A percentile compares a stretch with the other conserved stretches of the same genome.
Conservation (phyloP, 2,888 invertebrate species). For the Athalia rosae region DNA sequence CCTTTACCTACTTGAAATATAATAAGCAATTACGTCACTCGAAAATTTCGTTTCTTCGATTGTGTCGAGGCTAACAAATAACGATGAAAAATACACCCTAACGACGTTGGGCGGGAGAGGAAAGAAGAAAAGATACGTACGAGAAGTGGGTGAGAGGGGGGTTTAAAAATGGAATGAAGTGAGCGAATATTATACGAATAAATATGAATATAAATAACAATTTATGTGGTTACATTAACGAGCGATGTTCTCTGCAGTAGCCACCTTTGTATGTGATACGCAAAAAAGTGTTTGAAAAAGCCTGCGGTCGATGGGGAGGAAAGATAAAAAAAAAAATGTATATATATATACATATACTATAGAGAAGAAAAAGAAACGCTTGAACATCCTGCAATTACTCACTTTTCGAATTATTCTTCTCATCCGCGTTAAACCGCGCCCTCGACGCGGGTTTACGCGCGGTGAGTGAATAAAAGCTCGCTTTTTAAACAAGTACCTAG, state of each 20-base stretch:
- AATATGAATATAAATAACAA: neutral
- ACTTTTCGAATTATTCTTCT: conserved; percentile 40
- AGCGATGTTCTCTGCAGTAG: no score
- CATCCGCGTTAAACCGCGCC: neutral
- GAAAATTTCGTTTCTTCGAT: no score
- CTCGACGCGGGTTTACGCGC: neutral
- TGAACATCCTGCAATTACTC: conserved; percentile 38
- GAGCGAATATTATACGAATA: neutral
- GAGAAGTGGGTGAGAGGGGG: no score
- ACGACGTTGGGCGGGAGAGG: no score
- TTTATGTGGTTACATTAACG: neutral
- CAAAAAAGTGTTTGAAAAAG: neutral
- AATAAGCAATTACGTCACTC: no score
- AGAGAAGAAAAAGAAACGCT: conserved; percentile 10
- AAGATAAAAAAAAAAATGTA: no score
- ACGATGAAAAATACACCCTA: no score
- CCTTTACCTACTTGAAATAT: no score
- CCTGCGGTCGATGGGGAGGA: no score
- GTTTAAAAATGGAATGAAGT: neutral
- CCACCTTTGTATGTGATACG: neutral
- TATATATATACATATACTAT: neutral
- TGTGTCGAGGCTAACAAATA: no score
- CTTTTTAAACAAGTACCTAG: conserved; percentile 34
- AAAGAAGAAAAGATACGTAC: no score
- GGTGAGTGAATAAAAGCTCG: conserved; percentile 29